Conservation (phyloP, 2,888 invertebrate species). For the Morpho achilles region DNA sequence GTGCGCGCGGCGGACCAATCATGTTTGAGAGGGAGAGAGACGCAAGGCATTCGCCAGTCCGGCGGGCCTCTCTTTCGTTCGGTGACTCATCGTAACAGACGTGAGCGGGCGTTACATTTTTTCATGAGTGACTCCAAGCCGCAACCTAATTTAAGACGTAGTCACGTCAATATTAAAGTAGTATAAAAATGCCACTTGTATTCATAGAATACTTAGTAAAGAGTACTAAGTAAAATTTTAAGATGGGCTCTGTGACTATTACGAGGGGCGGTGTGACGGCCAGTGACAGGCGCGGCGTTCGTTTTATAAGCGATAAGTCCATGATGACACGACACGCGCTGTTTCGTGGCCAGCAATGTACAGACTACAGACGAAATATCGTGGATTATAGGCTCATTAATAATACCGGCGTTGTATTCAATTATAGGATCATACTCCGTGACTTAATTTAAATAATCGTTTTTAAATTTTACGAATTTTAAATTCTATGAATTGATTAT, state of each 20-base stretch:
- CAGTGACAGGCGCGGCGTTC: slow-evolving; percentile 47
- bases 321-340: slow-evolving; percentile 52
- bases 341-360: slow-evolving; percentile 35
- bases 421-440: background rate
- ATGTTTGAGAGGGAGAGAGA: too few relatives aligned
- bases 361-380: slow-evolving; percentile 17
- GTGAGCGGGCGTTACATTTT: too few relatives aligned
- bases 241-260: slow-evolving; percentile 5
- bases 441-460: background rate
- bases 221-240: too few relatives aligned
- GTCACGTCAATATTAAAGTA: too few relatives aligned
- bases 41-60: too few relatives aligned
- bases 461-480: background rate
- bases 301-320: slow-evolving; percentile 46
- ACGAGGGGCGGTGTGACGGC: slow-evolving; percentile 42
- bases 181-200: too few relatives aligned
- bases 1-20: too few relatives aligned
- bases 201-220: background rate
- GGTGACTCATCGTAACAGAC: too few relatives aligned
- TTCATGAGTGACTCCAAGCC: too few relatives aligned
- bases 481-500: too few relatives aligned
- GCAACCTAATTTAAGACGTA: too few relatives aligned
- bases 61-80: too few relatives aligned
- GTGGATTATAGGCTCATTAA: slow-evolving; percentile 17
- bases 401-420: slow-evolving; percentile 9